Evolutionary conservation across 1,140 invertebrate species (phyloP).

Genomic region (Zaprionus tsacasi): DNA sequence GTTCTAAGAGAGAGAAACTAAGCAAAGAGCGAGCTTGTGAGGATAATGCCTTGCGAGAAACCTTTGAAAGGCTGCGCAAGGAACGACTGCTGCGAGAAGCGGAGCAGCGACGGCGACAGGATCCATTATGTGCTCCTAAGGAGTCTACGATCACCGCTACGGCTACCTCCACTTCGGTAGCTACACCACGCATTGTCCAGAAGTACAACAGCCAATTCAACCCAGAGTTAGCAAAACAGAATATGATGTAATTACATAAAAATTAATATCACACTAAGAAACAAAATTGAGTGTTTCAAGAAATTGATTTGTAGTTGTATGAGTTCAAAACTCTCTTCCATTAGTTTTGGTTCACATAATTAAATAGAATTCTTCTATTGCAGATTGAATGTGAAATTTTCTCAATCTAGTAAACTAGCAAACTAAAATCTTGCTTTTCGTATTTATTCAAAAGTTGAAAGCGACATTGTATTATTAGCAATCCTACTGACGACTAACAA

Average conservation of each 20-base stretch:
- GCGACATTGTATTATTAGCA: neutral
- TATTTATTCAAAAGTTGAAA: neutral
- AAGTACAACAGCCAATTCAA: slow-evolving; percentile 75
- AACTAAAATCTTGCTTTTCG: neutral
- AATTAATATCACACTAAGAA: neutral
- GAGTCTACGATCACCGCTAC: slow-evolving; percentile 3
- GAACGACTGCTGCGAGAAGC: slow-evolving; percentile 92
- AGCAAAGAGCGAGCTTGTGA: slow-evolving; percentile 45
- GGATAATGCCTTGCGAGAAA: slow-evolving; percentile 59
- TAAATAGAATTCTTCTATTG: no score
- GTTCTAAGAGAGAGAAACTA: slow-evolving; percentile 79
- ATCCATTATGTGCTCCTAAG: slow-evolving; percentile 87
- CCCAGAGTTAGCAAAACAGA: slow-evolving; percentile 48
- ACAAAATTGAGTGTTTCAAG: neutral
- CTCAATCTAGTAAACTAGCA: neutral
- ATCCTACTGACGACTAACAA: neutral
- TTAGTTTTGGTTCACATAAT: no score
- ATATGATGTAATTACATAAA: slow-evolving; percentile 2
- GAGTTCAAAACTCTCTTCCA: no score
- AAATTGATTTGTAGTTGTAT: no score
- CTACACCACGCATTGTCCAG: slow-evolving; percentile 61
- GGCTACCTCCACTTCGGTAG: slow-evolving; percentile 37
- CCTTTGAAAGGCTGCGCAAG: slow-evolving; percentile 91
- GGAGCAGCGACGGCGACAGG: slow-evolving; percentile 89
- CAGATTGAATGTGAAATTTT: neutral